Evolutionary conservation across 92 coral and sea anemone species (phyloP).

Genomic region (Desmophyllum pertusum): DNA sequence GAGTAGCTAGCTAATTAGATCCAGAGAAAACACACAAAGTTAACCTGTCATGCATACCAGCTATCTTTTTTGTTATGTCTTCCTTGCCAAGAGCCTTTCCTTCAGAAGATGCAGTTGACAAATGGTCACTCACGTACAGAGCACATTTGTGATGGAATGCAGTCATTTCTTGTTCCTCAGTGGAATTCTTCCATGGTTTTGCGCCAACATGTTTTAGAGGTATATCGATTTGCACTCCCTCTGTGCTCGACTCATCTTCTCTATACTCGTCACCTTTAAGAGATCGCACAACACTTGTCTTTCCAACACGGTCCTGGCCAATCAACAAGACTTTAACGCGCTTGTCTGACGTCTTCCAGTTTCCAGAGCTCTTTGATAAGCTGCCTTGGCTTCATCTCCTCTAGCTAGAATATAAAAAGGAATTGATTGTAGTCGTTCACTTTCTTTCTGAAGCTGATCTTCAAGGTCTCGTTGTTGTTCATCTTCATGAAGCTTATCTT

Average conservation of each 20-base stretch:
- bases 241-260: conserved; percentile 3
- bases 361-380: conserved; percentile 8
- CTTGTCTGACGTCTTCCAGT: neutral
- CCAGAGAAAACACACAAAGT: too few species aligned
- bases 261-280: neutral
- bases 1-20: too few species aligned
- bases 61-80: neutral
- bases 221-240: neutral
- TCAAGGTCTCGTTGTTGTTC: neutral
- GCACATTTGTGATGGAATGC: neutral
- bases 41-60: neutral
- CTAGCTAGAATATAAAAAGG: neutral
- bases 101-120: neutral
- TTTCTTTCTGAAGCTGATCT: neutral
- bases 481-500: too few species aligned
- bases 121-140: neutral
- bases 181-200: conserved; percentile 9
- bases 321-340: neutral
- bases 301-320: conserved; percentile 19
- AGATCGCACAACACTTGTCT: conserved; percentile 1
- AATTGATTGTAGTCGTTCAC: neutral
- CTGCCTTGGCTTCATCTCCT: neutral
- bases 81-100: neutral
- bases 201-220: neutral
- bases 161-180: neutral